phyloP scores from a whole-genome alignment of 2,888 invertebrate species.

The Steinernema carpocapsae region DNA sequence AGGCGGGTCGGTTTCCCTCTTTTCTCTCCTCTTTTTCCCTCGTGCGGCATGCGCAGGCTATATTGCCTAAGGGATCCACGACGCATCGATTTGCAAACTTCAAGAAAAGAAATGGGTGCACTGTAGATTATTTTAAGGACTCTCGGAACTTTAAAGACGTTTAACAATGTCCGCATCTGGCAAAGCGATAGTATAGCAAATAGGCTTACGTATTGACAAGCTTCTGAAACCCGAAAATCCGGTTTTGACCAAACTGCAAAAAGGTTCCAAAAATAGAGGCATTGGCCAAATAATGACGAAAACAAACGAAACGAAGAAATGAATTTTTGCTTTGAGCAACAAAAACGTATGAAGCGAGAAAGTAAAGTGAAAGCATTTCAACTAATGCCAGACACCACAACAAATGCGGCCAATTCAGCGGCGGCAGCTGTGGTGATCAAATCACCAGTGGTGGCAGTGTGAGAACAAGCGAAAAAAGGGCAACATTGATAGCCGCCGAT shows the following conservation, averaged over 20 bases:
- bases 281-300: background rate
- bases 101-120: too few relatives aligned
- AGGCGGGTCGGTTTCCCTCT: too few relatives aligned
- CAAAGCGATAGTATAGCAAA: too few relatives aligned
- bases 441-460: background rate
- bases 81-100: background rate
- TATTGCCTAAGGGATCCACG: slow-evolving; percentile 1
- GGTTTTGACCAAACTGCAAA: background rate
- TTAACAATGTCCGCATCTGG: too few relatives aligned
- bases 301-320: background rate
- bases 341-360: background rate
- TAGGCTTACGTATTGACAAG: too few relatives aligned
- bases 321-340: background rate
- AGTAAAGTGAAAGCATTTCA: background rate
- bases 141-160: too few relatives aligned
- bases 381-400: background rate
- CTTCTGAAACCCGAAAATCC: background rate
- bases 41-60: too few relatives aligned
- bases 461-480: too few relatives aligned
- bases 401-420: background rate
- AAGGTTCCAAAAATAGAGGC: background rate
- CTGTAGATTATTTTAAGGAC: too few relatives aligned
- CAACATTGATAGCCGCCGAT: too few relatives aligned
- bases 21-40: too few relatives aligned
- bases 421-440: slow-evolving; percentile 11